Evolutionary conservation across 2,888 invertebrate species (phyloP), one percentile per base, ranked within the genome.

Genomic region (Sminthurides aquaticus): DNA sequence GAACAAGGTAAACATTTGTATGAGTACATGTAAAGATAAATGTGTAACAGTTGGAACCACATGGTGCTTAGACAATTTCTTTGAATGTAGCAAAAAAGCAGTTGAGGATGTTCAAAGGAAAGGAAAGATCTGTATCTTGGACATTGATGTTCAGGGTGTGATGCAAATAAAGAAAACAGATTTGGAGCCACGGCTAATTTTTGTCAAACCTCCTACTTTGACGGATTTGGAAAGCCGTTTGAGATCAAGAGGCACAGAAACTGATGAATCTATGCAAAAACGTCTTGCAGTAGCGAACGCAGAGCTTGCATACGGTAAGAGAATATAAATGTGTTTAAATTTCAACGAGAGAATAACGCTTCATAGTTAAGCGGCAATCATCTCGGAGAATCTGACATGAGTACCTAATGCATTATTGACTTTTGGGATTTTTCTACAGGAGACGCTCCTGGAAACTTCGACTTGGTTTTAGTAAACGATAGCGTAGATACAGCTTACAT

Each of bases 121-220:
- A 20, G 96, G 96, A 1, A 89, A 89, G 77, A 86, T 97, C 52
- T 97, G 97, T 77, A 86, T 98, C 1, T 80, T 98, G 71, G 98
- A 98, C 78, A 91, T 98, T 73, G 97, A 98, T 76, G 86, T 92
- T 62, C 91, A 97, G 81, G 98, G 97, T 24, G 96, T 97, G 0
- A 90, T 90, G 75, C 89, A 87, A 79, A 86, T 98, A 15, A 91
- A 90, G 76, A 82, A 85, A 64, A 88, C 89, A 25, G 85, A 89
- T 76, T 80, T 97, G 11, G 84, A 91, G 78, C 91, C 96, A 0
- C 81, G 90, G 75, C 86, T 88, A 71, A 86, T 99, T 25, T 96
- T 96, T 78, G 84, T 99, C 43, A 89, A 90, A 80, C 96, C 98
- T n/a, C 98, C 96, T 2, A 88, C 87, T 3, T 78, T 94, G 69